Base-by-base conservation (phyloP, 2,113 vertebrate species). In the Azemiops feae region DNA sequence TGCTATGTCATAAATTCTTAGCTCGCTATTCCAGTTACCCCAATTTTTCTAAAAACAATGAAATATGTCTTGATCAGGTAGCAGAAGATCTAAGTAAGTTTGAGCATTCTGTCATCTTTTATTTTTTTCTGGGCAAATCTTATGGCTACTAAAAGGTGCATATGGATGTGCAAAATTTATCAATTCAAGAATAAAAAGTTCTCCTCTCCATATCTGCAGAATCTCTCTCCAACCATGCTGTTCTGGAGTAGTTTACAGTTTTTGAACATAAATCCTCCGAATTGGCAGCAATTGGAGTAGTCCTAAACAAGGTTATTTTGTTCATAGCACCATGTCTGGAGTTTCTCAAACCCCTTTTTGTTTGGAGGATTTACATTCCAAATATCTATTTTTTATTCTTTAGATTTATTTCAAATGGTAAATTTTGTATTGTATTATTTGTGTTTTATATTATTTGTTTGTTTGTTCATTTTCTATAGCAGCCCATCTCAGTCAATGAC, bases 1-100 rank as follows among this genome's bases (percentile, higher is more conserved):
- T 99, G 54, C 97, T 99, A 25, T 99, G 99, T 94, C 98, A 98
- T 92, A 99, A 99, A 89, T 99, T 99, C 94, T 97, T 99, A 89
- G 98, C 98, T 58, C 97, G 98, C 0, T 99, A 99, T 88, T 98
- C 99, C 6, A 97, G 99, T 92, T 98, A 98, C 85, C 99, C 99
- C 3, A 98, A 98, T 94, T 95, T 98, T 50, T 97, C 97, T 4
- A 93, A 98, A 89, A 98, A 97, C 96, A 98, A 98, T 20, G 98
- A 98, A 94, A 99, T 99, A 95, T 99, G 98, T 93, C 98, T 99
- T 12, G 99, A 99, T 3, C 99, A 99, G 91, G 98, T 99, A 69
- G 98, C 99, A 22, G 98, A 98, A 55, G 98, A 99, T 94, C 98
- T 99, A 10, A 98, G 99, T 99, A 98, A 96, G 99, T 89, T 43